phyloP scores from a whole-genome alignment of 2,797 vertebrate genomes.

The Acanthis flammea region DNA sequence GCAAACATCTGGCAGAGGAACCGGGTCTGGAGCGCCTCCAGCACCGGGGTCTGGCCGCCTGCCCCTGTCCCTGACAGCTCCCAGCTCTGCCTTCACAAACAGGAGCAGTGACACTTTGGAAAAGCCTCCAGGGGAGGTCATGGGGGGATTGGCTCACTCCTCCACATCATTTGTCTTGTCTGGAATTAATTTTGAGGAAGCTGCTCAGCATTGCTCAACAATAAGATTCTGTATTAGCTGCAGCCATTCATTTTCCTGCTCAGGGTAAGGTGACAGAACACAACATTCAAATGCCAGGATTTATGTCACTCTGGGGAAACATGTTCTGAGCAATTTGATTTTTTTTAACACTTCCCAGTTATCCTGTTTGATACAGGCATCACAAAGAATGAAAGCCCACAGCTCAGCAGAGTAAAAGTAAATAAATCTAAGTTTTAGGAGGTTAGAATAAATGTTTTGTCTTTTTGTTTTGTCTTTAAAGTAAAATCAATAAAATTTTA shows the following conservation, averaged over 20 bases:
- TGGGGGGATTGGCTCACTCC: background rate
- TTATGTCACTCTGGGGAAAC: slow-evolving; percentile 32
- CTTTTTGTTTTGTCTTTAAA: background rate
- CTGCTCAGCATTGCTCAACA: background rate
- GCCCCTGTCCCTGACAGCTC: slow-evolving; percentile 11
- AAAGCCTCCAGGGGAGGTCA: slow-evolving; percentile 44
- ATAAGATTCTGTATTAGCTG: background rate
- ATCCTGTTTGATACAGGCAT: background rate
- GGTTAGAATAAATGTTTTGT: background rate
- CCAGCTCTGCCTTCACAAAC: slow-evolving; percentile 16
- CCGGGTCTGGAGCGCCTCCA: slow-evolving; percentile 9
- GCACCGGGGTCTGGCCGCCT: background rate
- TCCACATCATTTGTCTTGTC: slow-evolving; percentile 18
- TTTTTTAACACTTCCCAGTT: background rate
- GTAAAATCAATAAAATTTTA: background rate
- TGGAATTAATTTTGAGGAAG: slow-evolving; percentile 54
- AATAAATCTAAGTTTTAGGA: background rate
- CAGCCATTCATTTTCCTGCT: background rate
- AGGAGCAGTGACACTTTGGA: slow-evolving; percentile 43
- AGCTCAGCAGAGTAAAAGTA: background rate
- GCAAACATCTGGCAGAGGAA: background rate
- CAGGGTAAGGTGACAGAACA: background rate
- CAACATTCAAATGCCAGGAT: background rate
- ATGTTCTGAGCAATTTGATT: background rate
- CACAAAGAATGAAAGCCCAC: background rate